Percentiles rank a stretch among this genome's conserved stretches.
Evolutionary conservation across 2,888 invertebrate species (phyloP).

Genomic region (Drosophila melanosoma): DNA sequence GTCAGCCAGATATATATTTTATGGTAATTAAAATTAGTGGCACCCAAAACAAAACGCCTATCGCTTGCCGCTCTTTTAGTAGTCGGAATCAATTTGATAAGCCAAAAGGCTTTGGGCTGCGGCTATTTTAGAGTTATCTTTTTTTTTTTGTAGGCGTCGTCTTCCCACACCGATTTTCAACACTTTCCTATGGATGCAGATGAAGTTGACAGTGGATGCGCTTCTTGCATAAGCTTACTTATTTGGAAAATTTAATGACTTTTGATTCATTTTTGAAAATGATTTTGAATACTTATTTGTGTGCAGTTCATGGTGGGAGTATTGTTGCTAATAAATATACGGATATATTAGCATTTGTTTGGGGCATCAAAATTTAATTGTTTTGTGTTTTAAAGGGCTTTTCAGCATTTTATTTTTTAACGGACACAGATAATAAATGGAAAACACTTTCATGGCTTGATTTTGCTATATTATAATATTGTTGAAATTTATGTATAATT

Average conservation of each 20-base stretch:
- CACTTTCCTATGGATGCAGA: slow-evolving; percentile 57
- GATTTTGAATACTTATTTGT: slow-evolving; percentile 19
- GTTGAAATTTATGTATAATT: neutral
- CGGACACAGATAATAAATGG: neutral
- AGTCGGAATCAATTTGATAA: slow-evolving; percentile 69
- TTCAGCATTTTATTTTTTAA: neutral
- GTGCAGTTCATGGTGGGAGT: slow-evolving; percentile 21
- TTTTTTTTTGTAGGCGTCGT: slow-evolving; percentile 59
- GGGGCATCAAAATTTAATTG: neutral
- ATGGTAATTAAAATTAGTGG: slow-evolving; percentile 71
- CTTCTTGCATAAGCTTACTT: slow-evolving; percentile 1
- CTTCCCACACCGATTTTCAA: slow-evolving; percentile 64
- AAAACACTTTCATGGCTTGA: neutral
- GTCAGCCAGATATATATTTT: slow-evolving; percentile 45
- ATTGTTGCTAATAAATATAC: neutral
- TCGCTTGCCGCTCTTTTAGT: slow-evolving; percentile 50
- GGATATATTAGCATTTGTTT: slow-evolving; percentile 6
- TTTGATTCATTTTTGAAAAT: slow-evolving; percentile 33
- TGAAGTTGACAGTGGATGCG: slow-evolving; percentile 13
- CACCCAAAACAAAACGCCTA: slow-evolving; percentile 60
- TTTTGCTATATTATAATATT: neutral
- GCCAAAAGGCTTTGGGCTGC: slow-evolving; percentile 55
- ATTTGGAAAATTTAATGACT: slow-evolving; percentile 20
- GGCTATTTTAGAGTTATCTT: slow-evolving; percentile 39
- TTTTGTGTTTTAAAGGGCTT: neutral